These are phyloP conservation scores for Carduelis carduelis DNA, from an alignment of 2,797 vertebrate genomes.

Conservation along the genomic window DNA sequence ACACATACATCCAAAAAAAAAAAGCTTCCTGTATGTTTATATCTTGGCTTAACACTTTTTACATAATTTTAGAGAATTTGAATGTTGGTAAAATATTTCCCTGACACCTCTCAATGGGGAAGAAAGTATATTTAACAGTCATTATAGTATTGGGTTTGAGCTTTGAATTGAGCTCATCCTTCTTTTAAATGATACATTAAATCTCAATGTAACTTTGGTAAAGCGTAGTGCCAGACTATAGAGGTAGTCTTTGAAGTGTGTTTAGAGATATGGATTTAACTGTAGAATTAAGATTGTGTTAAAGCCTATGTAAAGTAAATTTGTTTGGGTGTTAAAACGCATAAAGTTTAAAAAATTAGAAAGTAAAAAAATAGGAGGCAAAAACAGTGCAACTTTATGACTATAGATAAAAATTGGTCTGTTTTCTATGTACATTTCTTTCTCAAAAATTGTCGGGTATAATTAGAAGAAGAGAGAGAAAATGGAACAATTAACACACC, in stretches of 20 bases:
- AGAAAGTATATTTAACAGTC: not conserved
- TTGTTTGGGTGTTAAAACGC: not conserved
- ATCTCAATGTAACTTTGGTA: not conserved
- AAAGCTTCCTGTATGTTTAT: not conserved
- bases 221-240: not conserved
- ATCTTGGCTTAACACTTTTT: not conserved
- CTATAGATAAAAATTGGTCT: not conserved
- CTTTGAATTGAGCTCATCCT: not conserved
- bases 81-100: not conserved
- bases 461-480: not conserved
- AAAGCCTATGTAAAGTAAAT: not conserved
- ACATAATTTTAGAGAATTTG: not conserved
- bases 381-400: not conserved
- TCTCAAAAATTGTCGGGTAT: not conserved
- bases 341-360: not conserved
- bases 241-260: not conserved
- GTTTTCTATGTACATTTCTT: not conserved
- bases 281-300: not conserved
- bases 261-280: not conserved
- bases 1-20: fast-evolving
- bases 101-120: not conserved
- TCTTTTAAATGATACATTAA: not conserved
- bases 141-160: not conserved
- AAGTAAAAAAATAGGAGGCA: not conserved
- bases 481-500: not conserved